Evolutionary conservation across 2,888 invertebrate genomes (phyloP).

Genomic region (Oligia strigilis): DNA sequence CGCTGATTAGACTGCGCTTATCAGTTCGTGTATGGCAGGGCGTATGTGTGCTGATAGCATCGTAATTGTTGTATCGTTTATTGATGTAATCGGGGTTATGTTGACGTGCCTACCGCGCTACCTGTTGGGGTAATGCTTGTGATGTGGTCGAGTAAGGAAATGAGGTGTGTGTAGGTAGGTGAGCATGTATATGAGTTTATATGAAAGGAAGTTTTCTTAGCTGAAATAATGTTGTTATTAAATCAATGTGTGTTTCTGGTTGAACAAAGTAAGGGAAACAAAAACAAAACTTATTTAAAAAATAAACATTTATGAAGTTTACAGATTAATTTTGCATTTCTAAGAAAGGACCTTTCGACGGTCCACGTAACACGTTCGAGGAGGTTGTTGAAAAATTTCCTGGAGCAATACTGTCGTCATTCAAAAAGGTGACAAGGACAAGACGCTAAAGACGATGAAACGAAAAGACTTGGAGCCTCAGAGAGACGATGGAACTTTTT

Average conservation of each 20-base stretch:
- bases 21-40: conserved; percentile 48
- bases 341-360: neutral
- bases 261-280: neutral
- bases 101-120: conserved; percentile 43
- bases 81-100: conserved; percentile 59
- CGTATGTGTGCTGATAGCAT: conserved; percentile 61
- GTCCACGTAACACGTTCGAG: neutral
- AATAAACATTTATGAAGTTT: neutral
- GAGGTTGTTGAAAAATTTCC: neutral
- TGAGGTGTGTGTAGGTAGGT: neutral
- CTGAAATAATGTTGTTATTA: neutral
- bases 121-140: conserved; percentile 25
- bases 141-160: neutral
- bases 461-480: neutral
- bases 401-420: neutral
- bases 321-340: neutral
- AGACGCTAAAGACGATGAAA: neutral
- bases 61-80: conserved; percentile 67
- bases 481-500: neutral
- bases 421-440: neutral
- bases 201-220: neutral
- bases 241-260: neutral
- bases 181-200: neutral
- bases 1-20: conserved; percentile 57
- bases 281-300: neutral